A percentile compares a stretch with the other conserved stretches of the same genome.
phyloP scores from a whole-genome alignment of 2,113 vertebrate species.

The Oryzias melastigma region DNA sequence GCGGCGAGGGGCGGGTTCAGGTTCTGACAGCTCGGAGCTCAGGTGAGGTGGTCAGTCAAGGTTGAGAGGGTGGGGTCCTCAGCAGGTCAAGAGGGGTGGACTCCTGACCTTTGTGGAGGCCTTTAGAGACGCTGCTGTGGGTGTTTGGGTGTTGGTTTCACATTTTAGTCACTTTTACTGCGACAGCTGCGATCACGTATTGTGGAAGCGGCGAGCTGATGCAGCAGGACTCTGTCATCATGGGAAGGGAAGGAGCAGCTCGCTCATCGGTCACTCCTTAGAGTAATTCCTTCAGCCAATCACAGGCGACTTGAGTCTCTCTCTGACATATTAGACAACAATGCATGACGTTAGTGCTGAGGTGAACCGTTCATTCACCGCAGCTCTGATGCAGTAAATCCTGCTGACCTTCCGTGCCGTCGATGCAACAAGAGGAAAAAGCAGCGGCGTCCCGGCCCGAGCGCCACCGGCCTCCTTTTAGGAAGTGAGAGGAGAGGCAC shows the following conservation, averaged over 20 bases:
- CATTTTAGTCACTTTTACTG: conserved; percentile 25
- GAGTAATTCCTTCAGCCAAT: conserved; percentile 8
- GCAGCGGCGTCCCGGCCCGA: conserved; percentile 46
- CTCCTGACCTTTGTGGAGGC: conserved; percentile 42
- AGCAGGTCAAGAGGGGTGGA: conserved; percentile 36
- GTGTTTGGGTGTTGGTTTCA: neutral
- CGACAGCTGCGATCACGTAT: conserved; percentile 46
- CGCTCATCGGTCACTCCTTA: conserved; percentile 32
- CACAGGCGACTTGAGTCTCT: conserved; percentile 19
- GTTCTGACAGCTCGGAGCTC: conserved; percentile 58
- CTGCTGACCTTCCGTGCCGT: neutral
- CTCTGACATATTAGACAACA: conserved; percentile 25
- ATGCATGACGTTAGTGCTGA: neutral
- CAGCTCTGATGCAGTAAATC: neutral
- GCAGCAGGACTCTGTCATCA: conserved; percentile 54
- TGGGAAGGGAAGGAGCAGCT: conserved; percentile 2
- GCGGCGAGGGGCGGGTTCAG: conserved; percentile 21
- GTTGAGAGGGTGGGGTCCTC: conserved; percentile 46
- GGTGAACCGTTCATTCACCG: conserved; percentile 6
- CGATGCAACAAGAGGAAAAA: conserved; percentile 31
- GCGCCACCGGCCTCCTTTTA: conserved; percentile 45
- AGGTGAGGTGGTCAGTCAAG: conserved; percentile 67
- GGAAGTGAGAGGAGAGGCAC: conserved; percentile 51
- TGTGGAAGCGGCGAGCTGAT: conserved; percentile 41
- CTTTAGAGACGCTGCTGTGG: conserved; percentile 24